Evolutionary conservation across 2,888 invertebrate species (phyloP), one percentile per base, ranked within the genome.

Genomic region (Steinernema scapterisci): DNA sequence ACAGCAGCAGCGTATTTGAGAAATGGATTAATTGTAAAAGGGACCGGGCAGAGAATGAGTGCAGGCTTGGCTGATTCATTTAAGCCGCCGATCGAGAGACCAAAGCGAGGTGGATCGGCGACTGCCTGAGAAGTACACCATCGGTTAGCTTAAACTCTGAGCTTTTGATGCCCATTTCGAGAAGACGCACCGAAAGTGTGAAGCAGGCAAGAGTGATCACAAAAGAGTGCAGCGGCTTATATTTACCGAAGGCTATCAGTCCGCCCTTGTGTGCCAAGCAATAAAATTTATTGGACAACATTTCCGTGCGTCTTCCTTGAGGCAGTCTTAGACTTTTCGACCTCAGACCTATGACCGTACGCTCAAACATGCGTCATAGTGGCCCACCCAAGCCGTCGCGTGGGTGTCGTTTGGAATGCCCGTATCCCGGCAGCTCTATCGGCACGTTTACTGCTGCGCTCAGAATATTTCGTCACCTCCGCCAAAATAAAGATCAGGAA

Each of bases 211-310:
- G 16, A 27, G 48, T 7, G 31, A 27, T 63, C 63, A 27, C 23
- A 27, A 11, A 38, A 16, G 63, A 63, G 31, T 63, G 27, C 16
- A 54, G 63, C 16, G 63, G n/a, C 31, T 63, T 63, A 63, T 63
- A 63, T 63, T 63, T 31, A 27, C 16, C 63, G 31, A 27, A 27
- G 27, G 25, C 63, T 54, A 54, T 54, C 54, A 54, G 23, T 54
- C 51, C 63, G 63, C 63, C 63, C 63, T 63, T 63, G 63, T 63
- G 63, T 63, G 31, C 63, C 27, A 27, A 31, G 63, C 38, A 27
- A 63, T 63, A 63, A 63, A 63, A 27, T 63, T 63, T 63, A 63
- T 63, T 63, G 63, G 63, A 63, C 63, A 63, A 63, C 63, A 31
- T 63, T 38, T 63, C 31, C 23, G 27, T 27, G 23, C 19, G 23